Percentiles rank a stretch among this genome's conserved stretches.
These are phyloP conservation scores for Gnatocerus cornutus DNA, from an alignment of 2,888 invertebrate species.

Conservation along the genomic window DNA sequence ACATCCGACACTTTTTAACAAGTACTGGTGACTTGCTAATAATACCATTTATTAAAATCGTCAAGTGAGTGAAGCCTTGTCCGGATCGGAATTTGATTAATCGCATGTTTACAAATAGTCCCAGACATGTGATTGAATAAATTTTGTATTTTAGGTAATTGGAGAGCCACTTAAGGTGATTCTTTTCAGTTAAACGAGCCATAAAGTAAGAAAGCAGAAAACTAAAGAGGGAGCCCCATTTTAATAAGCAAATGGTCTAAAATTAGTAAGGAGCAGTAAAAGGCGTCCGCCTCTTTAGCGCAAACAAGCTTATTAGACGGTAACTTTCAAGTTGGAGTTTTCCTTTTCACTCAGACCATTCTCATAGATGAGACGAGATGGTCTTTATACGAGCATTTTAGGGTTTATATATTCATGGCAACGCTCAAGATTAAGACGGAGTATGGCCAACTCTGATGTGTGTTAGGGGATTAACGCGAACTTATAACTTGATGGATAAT, in stretches of 20 bases:
- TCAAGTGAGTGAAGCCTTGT: conserved; percentile 14
- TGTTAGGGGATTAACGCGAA: conserved; percentile 57
- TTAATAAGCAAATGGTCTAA: conserved; percentile 64
- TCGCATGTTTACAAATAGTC: conserved; percentile 36
- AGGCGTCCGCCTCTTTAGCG: conserved; percentile 57
- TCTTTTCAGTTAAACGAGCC: conserved; percentile 37
- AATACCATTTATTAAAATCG: conserved; percentile 39
- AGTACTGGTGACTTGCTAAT: conserved; percentile 26
- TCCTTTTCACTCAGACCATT: conserved; percentile 48
- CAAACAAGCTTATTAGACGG: conserved; percentile 59
- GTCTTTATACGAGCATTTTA: conserved; percentile 62
- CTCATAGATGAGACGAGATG: conserved; percentile 53
- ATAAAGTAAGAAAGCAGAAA: conserved; percentile 27
- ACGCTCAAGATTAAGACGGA: conserved; percentile 69
- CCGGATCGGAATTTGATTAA: conserved; percentile 23
- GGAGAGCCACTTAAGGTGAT: conserved; percentile 40
- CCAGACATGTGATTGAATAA: neutral
- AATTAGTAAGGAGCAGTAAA: conserved; percentile 62
- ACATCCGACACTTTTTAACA: conserved; percentile 29
- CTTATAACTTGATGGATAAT: conserved; percentile 65
- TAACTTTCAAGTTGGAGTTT: conserved; percentile 38
- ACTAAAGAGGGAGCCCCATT: conserved; percentile 50
- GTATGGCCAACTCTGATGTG: conserved; percentile 65
- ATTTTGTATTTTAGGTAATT: conserved; percentile 12
- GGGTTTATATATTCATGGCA: conserved; percentile 68